Evolutionary conservation across 2,888 invertebrate genomes (phyloP).

Genomic region (Byasa hedistus): DNA sequence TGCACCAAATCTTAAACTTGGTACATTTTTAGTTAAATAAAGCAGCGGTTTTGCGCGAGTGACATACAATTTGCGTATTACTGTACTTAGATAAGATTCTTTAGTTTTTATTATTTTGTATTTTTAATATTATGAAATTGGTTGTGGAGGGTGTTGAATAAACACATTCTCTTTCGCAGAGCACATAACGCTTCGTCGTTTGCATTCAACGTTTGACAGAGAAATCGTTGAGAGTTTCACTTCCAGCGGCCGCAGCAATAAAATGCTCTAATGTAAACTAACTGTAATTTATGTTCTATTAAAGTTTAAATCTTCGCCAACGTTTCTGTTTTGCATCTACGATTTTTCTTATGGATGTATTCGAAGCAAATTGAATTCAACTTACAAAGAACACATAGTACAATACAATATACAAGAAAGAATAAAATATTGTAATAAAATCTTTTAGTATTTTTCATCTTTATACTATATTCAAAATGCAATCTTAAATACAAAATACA

Average conservation of each 20-base stretch:
- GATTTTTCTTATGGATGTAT: background rate
- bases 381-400: background rate
- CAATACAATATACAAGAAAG: background rate
- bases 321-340: background rate
- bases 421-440: background rate
- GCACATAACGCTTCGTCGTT: slow-evolving; percentile 12
- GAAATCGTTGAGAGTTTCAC: slow-evolving; percentile 24
- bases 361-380: no score
- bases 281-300: slow-evolving; percentile 51
- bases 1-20: no score
- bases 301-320: slow-evolving; percentile 30
- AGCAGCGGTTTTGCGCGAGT: no score
- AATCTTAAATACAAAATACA: no score
- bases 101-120: no score
- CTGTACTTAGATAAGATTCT: no score
- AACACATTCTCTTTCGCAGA: slow-evolving; percentile 17
- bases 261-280: slow-evolving; percentile 43
- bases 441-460: background rate
- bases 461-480: no score
- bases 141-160: background rate
- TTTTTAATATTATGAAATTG: no score
- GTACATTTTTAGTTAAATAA: no score
- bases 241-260: slow-evolving; percentile 37
- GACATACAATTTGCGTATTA: no score
- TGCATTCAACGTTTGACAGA: slow-evolving; percentile 24